Base-by-base conservation (phyloP, 2,888 invertebrate species). In the Pardosa pseudoannulata region DNA sequence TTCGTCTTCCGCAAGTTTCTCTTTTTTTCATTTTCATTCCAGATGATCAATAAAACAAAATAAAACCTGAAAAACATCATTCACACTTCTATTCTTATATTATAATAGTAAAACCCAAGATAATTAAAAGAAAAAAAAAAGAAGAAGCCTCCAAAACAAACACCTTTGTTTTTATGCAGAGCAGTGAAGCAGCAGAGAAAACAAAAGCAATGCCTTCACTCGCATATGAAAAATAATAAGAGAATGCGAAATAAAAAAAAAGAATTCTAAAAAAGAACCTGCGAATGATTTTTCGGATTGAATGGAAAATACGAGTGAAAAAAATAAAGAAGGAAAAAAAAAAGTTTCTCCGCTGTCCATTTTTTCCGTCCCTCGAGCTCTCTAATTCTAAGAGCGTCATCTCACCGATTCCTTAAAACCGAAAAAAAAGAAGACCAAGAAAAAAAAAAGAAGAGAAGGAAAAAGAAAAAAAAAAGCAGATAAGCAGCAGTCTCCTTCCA, bases 371-470 rank as follows among this genome's bases (percentile, higher is more conserved):
- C 82, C 82, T 36, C 32, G 82, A 83, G 82, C 82, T 76, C 76
- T 83, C 82, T 83, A 83, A 83, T 83, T 83, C 82, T 46, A 65
- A 76, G 76, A 64, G 82, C 76, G 83, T 85, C 78, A 78, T 85
- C 83, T 78, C 78, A 67, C 78, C 81, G 72, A 78, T 72, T 78
- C 72, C 78, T 85, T 85, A 78, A 78, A 78, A 78, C 67, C 72
- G 27, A 50, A 81, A 81, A 68, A 67, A 62, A 27, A n/a, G n/a
- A n/a, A n/a, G n/a, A n/a, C n/a, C n/a, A n/a, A n/a, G n/a, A n/a
- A n/a, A 27, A 62, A 62, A 62, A 62, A 27, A 23, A 62, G 19
- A n/a, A 56, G 46, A 71, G 46, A 71, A 62, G 9, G 72, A 64
- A 64, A 71, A 50, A 36, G 39, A 65, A 32, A 41, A 16, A 31